Conservation (phyloP, 2,113 vertebrate species). For the Ploceus nigricollis region DNA sequence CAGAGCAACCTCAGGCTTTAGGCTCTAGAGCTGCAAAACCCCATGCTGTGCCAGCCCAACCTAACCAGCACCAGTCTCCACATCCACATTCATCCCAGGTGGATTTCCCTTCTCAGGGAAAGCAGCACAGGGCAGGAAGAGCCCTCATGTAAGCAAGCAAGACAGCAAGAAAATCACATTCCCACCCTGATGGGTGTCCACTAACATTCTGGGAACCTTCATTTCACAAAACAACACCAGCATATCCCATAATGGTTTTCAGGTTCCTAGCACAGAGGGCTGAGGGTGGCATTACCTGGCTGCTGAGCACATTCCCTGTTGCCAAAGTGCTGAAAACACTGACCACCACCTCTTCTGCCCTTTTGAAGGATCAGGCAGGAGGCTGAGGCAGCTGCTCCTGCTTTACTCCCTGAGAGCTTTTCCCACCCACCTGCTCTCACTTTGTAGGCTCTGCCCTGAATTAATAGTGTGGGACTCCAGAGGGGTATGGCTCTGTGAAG, state of each 20-base stretch:
- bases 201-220: background rate
- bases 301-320: background rate
- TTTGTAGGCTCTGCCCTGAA: background rate
- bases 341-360: background rate
- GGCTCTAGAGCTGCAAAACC: background rate
- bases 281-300: background rate
- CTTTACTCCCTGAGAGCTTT: background rate
- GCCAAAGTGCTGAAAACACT: rapidly evolving
- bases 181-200: background rate
- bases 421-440: background rate
- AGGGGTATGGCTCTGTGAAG: background rate
- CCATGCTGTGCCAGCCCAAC: background rate
- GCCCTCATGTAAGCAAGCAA: background rate
- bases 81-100: background rate
- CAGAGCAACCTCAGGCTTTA: background rate
- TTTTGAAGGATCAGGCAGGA: background rate
- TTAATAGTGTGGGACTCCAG: background rate
- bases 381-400: background rate
- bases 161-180: background rate
- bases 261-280: background rate
- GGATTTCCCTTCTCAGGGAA: background rate
- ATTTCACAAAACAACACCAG: background rate
- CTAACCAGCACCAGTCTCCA: background rate
- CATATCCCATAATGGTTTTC: background rate
- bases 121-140: background rate